These are phyloP conservation scores for Lacanobia wlatinum DNA, from an alignment of 2,888 invertebrate genomes.

Conservation along the genomic window DNA sequence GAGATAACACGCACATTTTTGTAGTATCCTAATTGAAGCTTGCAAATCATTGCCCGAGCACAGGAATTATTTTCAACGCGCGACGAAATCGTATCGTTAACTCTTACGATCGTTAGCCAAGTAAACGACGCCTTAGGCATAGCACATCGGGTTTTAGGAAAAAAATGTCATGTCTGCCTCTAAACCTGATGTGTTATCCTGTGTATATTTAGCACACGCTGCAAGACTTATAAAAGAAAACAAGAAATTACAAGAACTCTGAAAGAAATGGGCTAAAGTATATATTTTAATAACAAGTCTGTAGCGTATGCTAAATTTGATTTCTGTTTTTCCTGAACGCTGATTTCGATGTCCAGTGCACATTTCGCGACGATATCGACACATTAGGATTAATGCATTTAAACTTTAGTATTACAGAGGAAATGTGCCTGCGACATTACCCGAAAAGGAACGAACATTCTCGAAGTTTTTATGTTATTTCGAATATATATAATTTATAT, in stretches of 20 bases:
- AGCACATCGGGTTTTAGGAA: neutral
- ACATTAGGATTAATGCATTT: constrained; percentile 45
- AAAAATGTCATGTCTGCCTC: neutral
- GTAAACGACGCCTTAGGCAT: neutral
- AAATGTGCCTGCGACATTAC: constrained; percentile 13
- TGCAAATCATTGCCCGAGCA: no score
- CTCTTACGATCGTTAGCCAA: no score
- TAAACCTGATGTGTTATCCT: neutral
- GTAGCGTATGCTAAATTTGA: constrained; percentile 23
- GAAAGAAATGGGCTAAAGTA: no score
- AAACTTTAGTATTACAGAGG: constrained; percentile 29
- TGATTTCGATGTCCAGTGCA: constrained; percentile 12
- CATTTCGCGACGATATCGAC: constrained; percentile 10
- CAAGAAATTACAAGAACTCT: no score
- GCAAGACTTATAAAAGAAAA: no score
- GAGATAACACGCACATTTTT: no score
- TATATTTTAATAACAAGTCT: neutral
- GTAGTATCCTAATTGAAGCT: no score
- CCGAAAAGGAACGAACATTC: neutral
- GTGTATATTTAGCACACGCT: no score
- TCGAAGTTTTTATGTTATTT: constrained; percentile 6
- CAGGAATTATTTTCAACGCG: no score
- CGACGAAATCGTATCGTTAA: no score
- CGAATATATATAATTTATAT: constrained; percentile 27
- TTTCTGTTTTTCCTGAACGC: neutral